Percentiles rank a stretch among this genome's conserved stretches.
These are phyloP conservation scores for Sciurus vulgaris DNA, from an alignment of 2,797 vertebrate genomes.

Conservation along the genomic window DNA sequence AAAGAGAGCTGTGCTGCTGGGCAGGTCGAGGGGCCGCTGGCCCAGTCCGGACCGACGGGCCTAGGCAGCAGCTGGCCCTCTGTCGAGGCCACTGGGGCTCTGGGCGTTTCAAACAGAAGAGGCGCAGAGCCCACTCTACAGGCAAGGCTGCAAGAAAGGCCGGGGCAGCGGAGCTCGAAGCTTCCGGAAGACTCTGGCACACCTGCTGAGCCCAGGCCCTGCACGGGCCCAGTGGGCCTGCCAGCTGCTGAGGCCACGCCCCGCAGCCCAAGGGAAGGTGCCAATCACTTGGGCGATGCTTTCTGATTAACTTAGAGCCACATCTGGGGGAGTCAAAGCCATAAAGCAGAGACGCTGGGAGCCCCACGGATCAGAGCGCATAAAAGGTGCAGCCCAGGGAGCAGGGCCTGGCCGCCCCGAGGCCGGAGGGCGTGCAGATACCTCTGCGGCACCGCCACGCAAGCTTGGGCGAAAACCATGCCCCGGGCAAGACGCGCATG, in stretches of 20 bases:
- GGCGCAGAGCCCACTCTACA: neutral
- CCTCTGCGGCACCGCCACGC: too few species aligned
- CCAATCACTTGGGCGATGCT: neutral
- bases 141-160: neutral
- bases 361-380: neutral
- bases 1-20: constrained; percentile 83
- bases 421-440: fast-evolving
- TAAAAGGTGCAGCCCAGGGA: fast-evolving
- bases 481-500: neutral
- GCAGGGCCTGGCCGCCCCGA: neutral
- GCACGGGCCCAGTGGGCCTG: too few species aligned
- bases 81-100: neutral
- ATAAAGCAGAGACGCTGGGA: fast-evolving
- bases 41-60: neutral
- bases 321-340: neutral
- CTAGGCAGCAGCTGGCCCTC: neutral
- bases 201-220: too few species aligned
- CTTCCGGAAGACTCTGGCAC: neutral
- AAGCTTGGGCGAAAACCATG: neutral
- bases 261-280: fast-evolving
- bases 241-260: neutral
- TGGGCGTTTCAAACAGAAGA: constrained; percentile 16
- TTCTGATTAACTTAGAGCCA: neutral
- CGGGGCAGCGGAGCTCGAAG: neutral
- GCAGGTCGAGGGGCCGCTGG: neutral